Evolutionary conservation across 2,888 invertebrate species (phyloP).

Genomic region (Callyntrura sp.): DNA sequence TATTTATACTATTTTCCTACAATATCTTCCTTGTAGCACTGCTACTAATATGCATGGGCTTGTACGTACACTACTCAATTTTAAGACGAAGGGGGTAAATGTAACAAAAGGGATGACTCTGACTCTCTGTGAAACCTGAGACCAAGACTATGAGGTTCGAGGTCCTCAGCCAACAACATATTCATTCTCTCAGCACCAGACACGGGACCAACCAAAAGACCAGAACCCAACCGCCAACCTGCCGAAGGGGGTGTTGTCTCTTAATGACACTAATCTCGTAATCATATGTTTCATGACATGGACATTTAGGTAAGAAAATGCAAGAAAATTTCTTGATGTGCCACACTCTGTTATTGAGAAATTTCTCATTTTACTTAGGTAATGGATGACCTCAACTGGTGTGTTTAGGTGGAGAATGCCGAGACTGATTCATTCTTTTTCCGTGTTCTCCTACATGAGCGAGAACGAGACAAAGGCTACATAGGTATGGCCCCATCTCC

Average conservation of each 20-base stretch:
- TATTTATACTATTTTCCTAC: not conserved
- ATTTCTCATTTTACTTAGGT: slow-evolving; percentile 76
- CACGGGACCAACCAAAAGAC: slow-evolving; percentile 57
- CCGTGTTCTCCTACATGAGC: not conserved
- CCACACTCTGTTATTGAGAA: slow-evolving; percentile 69
- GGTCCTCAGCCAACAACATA: slow-evolving; percentile 12
- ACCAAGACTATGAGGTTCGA: not conserved
- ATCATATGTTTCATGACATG: slow-evolving; percentile 81
- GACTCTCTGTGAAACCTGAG: slow-evolving; percentile 45
- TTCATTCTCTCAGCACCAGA: not conserved
- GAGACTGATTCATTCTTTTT: slow-evolving; percentile 19
- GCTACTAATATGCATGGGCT: slow-evolving; percentile 17
- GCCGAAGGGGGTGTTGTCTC: slow-evolving; percentile 79
- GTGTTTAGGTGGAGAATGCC: slow-evolving; percentile 48
- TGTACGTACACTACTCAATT: no score
- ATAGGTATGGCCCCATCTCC: slow-evolving; percentile 8
- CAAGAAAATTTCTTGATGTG: slow-evolving; percentile 59
- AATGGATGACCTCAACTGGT: slow-evolving; percentile 69
- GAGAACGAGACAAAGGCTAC: not conserved
- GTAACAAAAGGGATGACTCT: slow-evolving; percentile 15
- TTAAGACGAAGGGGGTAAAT: no score
- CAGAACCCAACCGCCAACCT: slow-evolving; percentile 69
- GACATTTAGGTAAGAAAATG: slow-evolving; percentile 79
- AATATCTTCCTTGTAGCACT: not conserved
- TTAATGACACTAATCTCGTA: slow-evolving; percentile 84